Percentiles rank a stretch among this genome's conserved stretches.
These are phyloP conservation scores for Microplitis mediator DNA, from an alignment of 1,140 invertebrate species.

Conservation along the genomic window DNA sequence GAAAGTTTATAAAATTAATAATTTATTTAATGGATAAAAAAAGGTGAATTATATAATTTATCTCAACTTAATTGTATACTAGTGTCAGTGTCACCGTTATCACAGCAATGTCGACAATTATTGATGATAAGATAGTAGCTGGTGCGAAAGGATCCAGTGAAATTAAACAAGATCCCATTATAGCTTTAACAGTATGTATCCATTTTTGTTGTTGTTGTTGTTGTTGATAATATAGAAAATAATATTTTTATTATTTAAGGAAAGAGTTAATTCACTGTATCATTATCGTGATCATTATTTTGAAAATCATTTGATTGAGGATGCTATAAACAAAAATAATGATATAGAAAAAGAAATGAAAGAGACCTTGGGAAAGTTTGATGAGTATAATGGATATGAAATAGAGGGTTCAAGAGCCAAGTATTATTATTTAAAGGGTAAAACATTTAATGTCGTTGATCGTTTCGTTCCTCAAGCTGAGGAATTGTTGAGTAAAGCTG, in stretches of 20 bases:
- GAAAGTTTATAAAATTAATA: too few relatives aligned
- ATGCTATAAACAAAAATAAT: slow-evolving; percentile 70
- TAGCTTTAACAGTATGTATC: slow-evolving; percentile 52
- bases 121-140: slow-evolving; percentile 60
- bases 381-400: slow-evolving; percentile 71
- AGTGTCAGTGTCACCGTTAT: too few relatives aligned
- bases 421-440: slow-evolving; percentile 78
- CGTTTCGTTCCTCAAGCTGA: slow-evolving; percentile 73
- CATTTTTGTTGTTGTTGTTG: neutral
- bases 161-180: slow-evolving; percentile 58
- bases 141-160: slow-evolving; percentile 52
- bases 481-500: slow-evolving; percentile 78
- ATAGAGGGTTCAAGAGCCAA: slow-evolving; percentile 68
- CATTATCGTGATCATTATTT: slow-evolving; percentile 79
- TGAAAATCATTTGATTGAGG: slow-evolving; percentile 73
- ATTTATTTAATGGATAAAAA: too few relatives aligned
- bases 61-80: too few relatives aligned
- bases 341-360: slow-evolving; percentile 73
- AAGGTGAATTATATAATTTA: too few relatives aligned
- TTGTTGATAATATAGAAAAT: neutral
- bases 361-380: slow-evolving; percentile 69
- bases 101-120: slow-evolving; percentile 53
- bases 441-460: slow-evolving; percentile 76
- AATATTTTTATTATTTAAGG: slow-evolving; percentile 58
- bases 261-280: slow-evolving; percentile 72